These are phyloP conservation scores for Notamacropus eugenii DNA, from an alignment of 2,797 vertebrate genomes.

Conservation along the genomic window DNA sequence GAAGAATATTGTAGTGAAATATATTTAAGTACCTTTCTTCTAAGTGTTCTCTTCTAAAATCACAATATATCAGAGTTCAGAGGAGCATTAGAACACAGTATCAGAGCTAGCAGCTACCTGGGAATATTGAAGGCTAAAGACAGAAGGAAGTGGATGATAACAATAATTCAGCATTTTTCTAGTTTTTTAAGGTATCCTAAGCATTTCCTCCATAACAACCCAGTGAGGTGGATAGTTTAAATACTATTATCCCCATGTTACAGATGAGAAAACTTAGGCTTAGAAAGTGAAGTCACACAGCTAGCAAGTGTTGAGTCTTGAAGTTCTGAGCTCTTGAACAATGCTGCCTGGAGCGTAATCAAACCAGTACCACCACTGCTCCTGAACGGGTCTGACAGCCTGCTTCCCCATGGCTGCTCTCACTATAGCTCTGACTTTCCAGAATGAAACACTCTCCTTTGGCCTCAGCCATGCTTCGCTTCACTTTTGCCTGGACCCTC, in stretches of 20 bases:
- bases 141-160: neutral
- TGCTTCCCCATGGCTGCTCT: neutral
- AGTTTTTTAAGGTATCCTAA: neutral
- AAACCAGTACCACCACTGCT: neutral
- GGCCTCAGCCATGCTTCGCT: neutral
- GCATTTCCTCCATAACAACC: neutral
- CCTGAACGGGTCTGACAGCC: neutral
- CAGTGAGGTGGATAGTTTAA: neutral
- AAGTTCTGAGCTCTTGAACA: neutral
- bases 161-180: neutral
- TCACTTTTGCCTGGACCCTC: neutral
- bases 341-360: neutral
- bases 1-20: neutral
- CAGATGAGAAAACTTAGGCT: neutral
- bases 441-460: neutral
- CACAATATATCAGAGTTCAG: neutral
- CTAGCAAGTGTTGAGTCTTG: neutral
- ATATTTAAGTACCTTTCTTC: neutral
- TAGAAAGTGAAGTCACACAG: neutral
- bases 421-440: neutral
- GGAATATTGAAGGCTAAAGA: neutral
- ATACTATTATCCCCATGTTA: neutral
- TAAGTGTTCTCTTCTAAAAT: neutral
- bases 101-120: neutral
- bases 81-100: neutral